Evolutionary conservation across 2,113 vertebrate genomes (phyloP).

Genomic region (Eonycteris spelaea): DNA sequence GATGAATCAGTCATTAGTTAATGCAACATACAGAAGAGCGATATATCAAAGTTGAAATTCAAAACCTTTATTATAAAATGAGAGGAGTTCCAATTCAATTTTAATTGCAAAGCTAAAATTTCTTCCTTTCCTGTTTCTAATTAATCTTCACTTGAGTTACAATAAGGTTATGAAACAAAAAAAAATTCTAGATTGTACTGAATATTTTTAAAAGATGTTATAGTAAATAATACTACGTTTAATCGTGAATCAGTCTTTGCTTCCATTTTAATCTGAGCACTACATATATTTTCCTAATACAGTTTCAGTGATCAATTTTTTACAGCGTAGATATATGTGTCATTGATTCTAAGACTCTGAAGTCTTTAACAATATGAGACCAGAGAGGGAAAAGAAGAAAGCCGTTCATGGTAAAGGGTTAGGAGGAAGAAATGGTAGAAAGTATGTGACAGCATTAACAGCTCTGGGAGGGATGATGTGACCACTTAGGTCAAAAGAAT

Average conservation of each 20-base stretch:
- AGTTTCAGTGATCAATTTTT: not conserved
- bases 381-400: not conserved
- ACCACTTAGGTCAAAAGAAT: constrained; percentile 21
- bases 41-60: not conserved
- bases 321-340: not conserved
- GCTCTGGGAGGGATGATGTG: not conserved
- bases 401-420: not conserved
- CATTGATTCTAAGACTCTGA: not conserved
- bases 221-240: not conserved
- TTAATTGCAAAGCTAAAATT: not conserved
- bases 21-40: fast-evolving
- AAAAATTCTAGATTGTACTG: not conserved
- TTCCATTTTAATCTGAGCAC: not conserved
- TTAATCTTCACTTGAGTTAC: not conserved
- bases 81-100: not conserved
- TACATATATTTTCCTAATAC: not conserved
- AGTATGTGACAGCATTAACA: not conserved
- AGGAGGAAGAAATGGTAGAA: not conserved
- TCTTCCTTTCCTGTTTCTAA: not conserved
- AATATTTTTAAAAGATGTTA: not conserved
- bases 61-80: not conserved
- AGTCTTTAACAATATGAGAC: not conserved
- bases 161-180: not conserved
- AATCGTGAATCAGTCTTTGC: not conserved
- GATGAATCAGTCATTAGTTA: not conserved